Percentiles rank a stretch among this genome's conserved stretches.
Evolutionary conservation across 2,888 invertebrate species (phyloP).

Genomic region (Craniophora ligustri): DNA sequence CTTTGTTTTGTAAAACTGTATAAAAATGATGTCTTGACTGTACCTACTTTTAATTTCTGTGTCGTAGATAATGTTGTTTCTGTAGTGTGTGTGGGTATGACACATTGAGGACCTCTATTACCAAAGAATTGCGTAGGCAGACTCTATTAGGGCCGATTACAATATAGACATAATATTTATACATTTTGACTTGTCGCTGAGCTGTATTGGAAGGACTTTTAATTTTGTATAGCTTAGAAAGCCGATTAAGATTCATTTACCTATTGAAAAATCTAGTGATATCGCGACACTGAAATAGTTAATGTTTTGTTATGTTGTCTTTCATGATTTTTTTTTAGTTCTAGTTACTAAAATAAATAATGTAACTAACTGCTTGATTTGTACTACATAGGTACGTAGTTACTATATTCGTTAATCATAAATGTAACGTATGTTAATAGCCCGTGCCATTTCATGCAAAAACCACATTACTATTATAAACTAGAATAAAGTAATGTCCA

Average conservation of each 20-base stretch:
- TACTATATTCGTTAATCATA: no score
- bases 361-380: no score
- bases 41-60: no score
- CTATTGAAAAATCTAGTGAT: not conserved
- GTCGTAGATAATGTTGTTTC: no score
- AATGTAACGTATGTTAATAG: no score
- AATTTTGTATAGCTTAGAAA: constrained; percentile 21
- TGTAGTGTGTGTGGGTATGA: no score
- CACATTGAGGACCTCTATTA: constrained; percentile 31
- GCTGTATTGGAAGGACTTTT: constrained; percentile 5
- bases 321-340: no score
- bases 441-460: constrained; percentile 27
- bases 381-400: no score
- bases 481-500: constrained; percentile 30
- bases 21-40: no score
- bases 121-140: constrained; percentile 32
- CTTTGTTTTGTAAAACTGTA: not conserved
- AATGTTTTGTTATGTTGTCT: no score
- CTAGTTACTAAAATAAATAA: no score
- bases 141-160: constrained; percentile 30
- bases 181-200: constrained; percentile 23
- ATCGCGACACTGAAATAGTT: constrained; percentile 2
- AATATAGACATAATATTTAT: constrained; percentile 39
- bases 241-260: not conserved
- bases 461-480: constrained; percentile 29